Evolutionary conservation across 2,113 vertebrate species (phyloP), one percentile per base, ranked within the genome.

Genomic region (Opisthocomus hoazin): DNA sequence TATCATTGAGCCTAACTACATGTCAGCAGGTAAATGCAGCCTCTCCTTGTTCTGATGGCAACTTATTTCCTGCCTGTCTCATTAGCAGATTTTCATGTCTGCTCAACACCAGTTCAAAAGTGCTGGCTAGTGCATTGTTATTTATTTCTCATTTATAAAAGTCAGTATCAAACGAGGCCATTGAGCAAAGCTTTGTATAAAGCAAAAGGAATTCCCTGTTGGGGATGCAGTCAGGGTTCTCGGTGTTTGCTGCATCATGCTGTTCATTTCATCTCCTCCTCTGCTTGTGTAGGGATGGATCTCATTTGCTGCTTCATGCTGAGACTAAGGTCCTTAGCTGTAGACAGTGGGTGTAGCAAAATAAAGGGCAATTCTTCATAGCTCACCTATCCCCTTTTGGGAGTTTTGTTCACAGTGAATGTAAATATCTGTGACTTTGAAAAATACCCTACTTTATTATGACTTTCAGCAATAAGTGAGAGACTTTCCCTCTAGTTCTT

Each of bases 1-100:
- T 1, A 70, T 99, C 84, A 98, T 99, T 53, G 98, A 99, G 41
- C 99, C 99, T 27, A 99, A 99, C 98, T 99, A 99, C 93, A 89
- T 99, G 78, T 99, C 99, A 41, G 98, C 98, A 82, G 99, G 99
- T 99, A 97, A 96, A 89, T 11, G 29, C 32, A 58, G n/a, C 65
- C 22, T 70, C 54, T 70, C n/a, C 54, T 83, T 45, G 48, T 32
- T 83, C 48, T 51, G 27, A 32, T 70, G 30, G 19, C 45, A 56
- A 5, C 5, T 36, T 6, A 13, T 11, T 84, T 84, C 30, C 39
- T 18, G 3, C 61, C 41, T 30, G 9, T 43, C 83, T 76, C 54
- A 43, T 17, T 30, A 75, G 39, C 53, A 70, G 26, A 74, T 54
- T 63, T 54, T 39, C 37, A 1, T 39, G 27, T 63, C 54, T 45